Evolutionary conservation across 2,113 vertebrate species (phyloP).

Genomic region (Benthochromis sp.): DNA sequence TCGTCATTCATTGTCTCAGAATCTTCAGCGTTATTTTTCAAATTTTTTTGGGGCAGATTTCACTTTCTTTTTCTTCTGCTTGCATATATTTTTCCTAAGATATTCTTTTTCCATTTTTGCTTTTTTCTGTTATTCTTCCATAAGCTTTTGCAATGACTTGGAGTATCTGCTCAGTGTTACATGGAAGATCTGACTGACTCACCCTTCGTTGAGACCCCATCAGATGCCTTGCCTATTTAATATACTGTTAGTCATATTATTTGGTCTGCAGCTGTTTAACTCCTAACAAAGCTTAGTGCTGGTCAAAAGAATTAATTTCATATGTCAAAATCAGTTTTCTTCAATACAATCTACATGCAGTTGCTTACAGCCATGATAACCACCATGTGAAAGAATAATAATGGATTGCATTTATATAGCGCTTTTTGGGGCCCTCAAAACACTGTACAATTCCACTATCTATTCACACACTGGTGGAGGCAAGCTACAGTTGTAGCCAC

Average conservation of each 20-base stretch:
- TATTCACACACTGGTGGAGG: accelerated
- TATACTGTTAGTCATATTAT: not conserved
- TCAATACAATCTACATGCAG: not conserved
- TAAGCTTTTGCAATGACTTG: not conserved
- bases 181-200: not conserved
- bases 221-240: not conserved
- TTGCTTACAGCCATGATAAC: not conserved
- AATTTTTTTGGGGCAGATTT: not conserved
- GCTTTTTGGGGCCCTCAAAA: accelerated
- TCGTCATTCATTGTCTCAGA: not conserved
- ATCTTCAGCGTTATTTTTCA: not conserved
- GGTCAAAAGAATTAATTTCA: not conserved
- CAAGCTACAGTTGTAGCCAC: accelerated
- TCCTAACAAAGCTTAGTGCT: not conserved
- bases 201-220: not conserved
- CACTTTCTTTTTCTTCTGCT: not conserved
- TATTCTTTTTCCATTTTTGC: not conserved
- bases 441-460: not conserved
- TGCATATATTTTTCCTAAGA: accelerated
- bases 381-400: not conserved
- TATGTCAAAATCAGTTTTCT: not conserved
- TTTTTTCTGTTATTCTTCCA: not conserved
- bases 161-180: not conserved
- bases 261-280: not conserved
- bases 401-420: not conserved